These are phyloP conservation scores for Cantharis nigra DNA, from an alignment of 2,888 invertebrate genomes.

Conservation along the genomic window DNA sequence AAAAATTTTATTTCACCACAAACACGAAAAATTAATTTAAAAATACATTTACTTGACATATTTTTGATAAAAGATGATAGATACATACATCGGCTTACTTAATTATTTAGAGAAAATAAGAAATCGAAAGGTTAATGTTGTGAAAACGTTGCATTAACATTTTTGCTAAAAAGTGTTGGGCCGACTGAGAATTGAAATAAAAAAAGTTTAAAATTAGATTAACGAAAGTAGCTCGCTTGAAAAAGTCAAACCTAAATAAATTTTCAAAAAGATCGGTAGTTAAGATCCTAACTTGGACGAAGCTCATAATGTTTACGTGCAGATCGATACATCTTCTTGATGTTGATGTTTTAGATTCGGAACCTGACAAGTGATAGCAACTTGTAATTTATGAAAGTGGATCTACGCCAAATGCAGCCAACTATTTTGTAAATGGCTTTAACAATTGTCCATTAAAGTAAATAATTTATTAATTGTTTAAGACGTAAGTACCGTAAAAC, in stretches of 20 bases:
- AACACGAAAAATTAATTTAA: background rate
- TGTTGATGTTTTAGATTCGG: conserved; percentile 22
- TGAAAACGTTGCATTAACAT: background rate
- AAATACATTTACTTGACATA: background rate
- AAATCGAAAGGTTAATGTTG: background rate
- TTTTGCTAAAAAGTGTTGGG: background rate
- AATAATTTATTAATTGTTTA: conserved; percentile 9
- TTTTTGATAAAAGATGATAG: background rate
- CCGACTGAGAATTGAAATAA: conserved; percentile 9
- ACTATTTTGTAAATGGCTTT: conserved; percentile 19
- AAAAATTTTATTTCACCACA: background rate
- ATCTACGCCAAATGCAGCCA: conserved; percentile 22
- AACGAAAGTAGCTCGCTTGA: conserved; percentile 12
- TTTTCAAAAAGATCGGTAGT: conserved; percentile 21
- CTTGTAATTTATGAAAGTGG: conserved; percentile 25
- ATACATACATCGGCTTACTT: too few relatives aligned
- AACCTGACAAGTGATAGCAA: conserved; percentile 25
- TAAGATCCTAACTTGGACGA: conserved; percentile 17
- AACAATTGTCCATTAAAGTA: conserved; percentile 29
- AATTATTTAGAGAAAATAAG: background rate
- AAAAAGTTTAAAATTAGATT: conserved; percentile 22
- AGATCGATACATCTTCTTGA: conserved; percentile 16
- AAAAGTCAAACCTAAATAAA: conserved; percentile 19
- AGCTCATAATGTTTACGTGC: conserved; percentile 16
- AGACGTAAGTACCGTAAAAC: background rate